Percentiles rank a stretch among this genome's conserved stretches.
These are phyloP conservation scores for Matsumurasca onukii DNA, from an alignment of 1,140 invertebrate species.

Conservation along the genomic window DNA sequence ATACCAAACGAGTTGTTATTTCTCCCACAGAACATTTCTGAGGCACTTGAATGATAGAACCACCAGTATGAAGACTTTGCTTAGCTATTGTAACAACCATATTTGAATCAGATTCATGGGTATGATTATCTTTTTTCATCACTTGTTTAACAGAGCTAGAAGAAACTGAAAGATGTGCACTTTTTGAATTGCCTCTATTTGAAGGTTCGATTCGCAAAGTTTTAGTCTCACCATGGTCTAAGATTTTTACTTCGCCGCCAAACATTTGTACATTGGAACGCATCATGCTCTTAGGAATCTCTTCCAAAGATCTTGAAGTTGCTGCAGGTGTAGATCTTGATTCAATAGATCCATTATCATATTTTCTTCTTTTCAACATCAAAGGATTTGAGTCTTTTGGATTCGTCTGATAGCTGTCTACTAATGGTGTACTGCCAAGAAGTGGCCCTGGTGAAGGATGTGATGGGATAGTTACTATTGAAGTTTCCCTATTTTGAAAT, in stretches of 20 bases:
- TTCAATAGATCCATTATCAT: constrained; percentile 17
- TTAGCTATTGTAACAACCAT: constrained; percentile 49
- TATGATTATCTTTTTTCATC: constrained; percentile 19
- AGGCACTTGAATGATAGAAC: constrained; percentile 45
- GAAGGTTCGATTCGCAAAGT: constrained; percentile 66
- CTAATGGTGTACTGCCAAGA: constrained; percentile 72
- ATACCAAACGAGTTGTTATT: neutral
- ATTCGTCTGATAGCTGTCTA: constrained; percentile 53
- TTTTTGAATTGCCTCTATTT: constrained; percentile 27
- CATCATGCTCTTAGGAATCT: constrained; percentile 53
- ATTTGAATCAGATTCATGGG: constrained; percentile 16
- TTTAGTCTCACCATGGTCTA: constrained; percentile 65
- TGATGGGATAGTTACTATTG: constrained; percentile 46
- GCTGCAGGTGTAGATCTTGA: constrained; percentile 45
- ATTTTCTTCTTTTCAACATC: constrained; percentile 31
- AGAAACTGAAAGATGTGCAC: constrained; percentile 1
- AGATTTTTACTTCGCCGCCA: constrained; percentile 74
- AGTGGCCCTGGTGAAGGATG: constrained; percentile 76
- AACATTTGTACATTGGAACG: constrained; percentile 65
- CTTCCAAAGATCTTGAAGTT: constrained; percentile 57
- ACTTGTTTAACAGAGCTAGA: constrained; percentile 12
- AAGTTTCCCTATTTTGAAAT: constrained; percentile 1
- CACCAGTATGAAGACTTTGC: constrained; percentile 48
- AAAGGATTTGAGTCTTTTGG: neutral
- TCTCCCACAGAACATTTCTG: constrained; percentile 5